Conservation (phyloP, 1,140 invertebrate species). For the Hirudo medicinalis region DNA sequence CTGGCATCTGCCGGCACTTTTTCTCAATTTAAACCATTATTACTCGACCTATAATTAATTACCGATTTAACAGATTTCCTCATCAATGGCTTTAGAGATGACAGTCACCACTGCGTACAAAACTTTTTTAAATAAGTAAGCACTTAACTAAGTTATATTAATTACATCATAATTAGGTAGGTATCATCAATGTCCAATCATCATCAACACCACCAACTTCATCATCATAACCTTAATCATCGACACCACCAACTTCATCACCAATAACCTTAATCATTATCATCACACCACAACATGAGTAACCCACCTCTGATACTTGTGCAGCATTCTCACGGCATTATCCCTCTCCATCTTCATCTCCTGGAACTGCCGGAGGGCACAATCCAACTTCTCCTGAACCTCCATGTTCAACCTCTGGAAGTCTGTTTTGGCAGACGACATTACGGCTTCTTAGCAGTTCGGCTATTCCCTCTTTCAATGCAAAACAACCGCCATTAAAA, state of each 20-base stretch:
- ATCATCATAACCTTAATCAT: not conserved
- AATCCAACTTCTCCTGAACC: conserved; percentile 4
- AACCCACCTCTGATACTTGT: not conserved
- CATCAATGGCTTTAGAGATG: too few relatives aligned
- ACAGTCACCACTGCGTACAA: too few relatives aligned
- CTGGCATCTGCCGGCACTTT: too few relatives aligned
- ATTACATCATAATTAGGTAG: not conserved
- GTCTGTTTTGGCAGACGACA: too few relatives aligned
- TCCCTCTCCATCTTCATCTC: conserved; percentile 5
- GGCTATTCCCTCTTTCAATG: too few relatives aligned
- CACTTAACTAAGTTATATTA: not conserved
- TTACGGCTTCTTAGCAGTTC: too few relatives aligned
- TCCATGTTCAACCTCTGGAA: conserved; percentile 1
- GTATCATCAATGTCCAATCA: not conserved
- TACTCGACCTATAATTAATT: too few relatives aligned
- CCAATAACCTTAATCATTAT: not conserved
- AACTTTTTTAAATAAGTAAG: too few relatives aligned
- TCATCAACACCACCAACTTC: not conserved
- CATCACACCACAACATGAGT: not conserved
- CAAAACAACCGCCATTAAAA: too few relatives aligned
- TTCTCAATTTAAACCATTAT: too few relatives aligned
- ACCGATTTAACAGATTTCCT: too few relatives aligned
- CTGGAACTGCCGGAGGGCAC: not conserved
- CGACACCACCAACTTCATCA: not conserved
- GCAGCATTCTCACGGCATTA: not conserved